phyloP scores from a whole-genome alignment of 1,140 invertebrate genomes.

The Probaryconus sp. region DNA sequence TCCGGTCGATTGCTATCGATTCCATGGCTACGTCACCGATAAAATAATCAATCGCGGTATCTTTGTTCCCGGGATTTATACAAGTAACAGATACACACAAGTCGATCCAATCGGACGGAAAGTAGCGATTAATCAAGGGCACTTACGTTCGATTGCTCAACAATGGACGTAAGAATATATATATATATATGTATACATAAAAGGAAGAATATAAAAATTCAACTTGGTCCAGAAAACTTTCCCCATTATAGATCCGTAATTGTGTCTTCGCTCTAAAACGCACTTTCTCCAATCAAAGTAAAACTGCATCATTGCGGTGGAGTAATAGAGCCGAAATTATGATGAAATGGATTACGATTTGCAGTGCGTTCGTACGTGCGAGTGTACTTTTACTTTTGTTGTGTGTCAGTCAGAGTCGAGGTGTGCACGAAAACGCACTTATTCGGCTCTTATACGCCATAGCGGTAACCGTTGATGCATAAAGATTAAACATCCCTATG shows the following conservation, averaged over 20 bases:
- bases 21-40: constrained; percentile 25
- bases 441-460: constrained; percentile 10
- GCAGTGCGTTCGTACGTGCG: neutral
- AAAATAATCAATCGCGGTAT: constrained; percentile 37
- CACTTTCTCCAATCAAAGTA: constrained; percentile 31
- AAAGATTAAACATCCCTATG: constrained; percentile 34
- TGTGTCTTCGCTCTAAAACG: constrained; percentile 15
- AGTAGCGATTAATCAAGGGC: constrained; percentile 28
- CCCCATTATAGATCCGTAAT: constrained; percentile 34
- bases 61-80: constrained; percentile 35
- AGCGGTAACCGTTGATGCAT: constrained; percentile 6
- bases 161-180: constrained; percentile 5
- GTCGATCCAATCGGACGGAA: constrained; percentile 11
- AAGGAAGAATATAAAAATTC: constrained; percentile 12
- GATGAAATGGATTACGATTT: constrained; percentile 29
- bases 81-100: neutral
- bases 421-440: constrained; percentile 5
- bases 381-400: constrained; percentile 23
- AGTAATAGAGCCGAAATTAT: constrained; percentile 14
- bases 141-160: constrained; percentile 18
- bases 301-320: neutral
- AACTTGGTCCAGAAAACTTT: constrained; percentile 18
- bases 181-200: no score
- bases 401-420: neutral
- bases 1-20: constrained; percentile 18